A percentile compares a stretch with the other conserved stretches of the same genome.
Conservation (phyloP, 1,140 invertebrate genomes). For the Saccostrea echinata region DNA sequence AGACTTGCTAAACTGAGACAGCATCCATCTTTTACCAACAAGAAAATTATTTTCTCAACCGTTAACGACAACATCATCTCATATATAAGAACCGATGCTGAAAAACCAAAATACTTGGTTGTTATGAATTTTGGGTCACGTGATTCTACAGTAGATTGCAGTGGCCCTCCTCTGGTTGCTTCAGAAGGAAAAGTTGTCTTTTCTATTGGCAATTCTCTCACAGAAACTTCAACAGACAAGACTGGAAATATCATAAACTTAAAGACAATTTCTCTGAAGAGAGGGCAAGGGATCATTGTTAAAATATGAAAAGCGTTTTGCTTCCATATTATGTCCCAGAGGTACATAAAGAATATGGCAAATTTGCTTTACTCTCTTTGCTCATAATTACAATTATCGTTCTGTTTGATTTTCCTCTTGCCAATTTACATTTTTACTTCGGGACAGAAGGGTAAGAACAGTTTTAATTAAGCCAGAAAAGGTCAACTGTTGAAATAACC, state of each 20-base stretch:
- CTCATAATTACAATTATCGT: too few relatives aligned
- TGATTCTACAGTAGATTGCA: background rate
- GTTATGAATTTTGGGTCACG: slow-evolving; percentile 1
- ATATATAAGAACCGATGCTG: background rate
- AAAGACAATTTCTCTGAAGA: background rate
- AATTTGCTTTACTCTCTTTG: too few relatives aligned
- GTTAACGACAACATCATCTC: slow-evolving; percentile 22
- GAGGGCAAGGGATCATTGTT: slow-evolving; percentile 10
- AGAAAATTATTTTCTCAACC: background rate
- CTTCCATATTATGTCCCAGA: background rate
- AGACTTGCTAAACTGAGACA: background rate
- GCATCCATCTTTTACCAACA: slow-evolving; percentile 19
- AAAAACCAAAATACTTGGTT: slow-evolving; percentile 12
- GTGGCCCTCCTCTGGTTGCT: background rate
- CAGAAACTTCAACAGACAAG: slow-evolving; percentile 1
- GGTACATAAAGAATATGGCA: too few relatives aligned
- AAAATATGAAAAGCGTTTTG: background rate
- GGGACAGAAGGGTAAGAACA: too few relatives aligned
- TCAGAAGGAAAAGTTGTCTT: background rate
- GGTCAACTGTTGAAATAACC: too few relatives aligned
- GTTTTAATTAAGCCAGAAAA: too few relatives aligned
- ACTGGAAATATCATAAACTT: background rate
- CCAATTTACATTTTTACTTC: too few relatives aligned
- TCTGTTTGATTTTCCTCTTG: too few relatives aligned
- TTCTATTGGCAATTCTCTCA: background rate